These are phyloP conservation scores for Panthera tigris DNA, from an alignment of 2,113 vertebrate genomes.

Conservation along the genomic window DNA sequence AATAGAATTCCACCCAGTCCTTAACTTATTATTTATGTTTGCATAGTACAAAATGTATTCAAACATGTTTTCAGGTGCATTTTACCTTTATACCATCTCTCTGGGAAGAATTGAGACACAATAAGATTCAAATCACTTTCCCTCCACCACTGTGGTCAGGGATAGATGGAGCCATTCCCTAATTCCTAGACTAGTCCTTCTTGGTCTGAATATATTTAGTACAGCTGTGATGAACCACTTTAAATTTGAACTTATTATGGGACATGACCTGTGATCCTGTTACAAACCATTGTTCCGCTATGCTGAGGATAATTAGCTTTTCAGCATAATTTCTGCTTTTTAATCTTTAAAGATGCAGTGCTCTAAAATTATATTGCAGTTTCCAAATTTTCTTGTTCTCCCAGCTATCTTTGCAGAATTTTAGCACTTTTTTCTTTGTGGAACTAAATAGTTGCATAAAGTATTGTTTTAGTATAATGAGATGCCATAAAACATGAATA, in stretches of 20 bases:
- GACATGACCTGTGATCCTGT: not conserved
- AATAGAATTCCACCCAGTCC: not conserved
- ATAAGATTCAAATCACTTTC: not conserved
- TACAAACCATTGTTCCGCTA: not conserved
- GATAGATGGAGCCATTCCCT: not conserved
- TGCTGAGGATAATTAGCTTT: conserved; percentile 18
- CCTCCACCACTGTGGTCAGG: not conserved
- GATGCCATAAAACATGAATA: conserved; percentile 1
- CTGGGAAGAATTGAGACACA: not conserved
- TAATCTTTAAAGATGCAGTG: conserved; percentile 2
- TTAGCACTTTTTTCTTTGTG: not conserved
- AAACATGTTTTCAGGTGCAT: conserved; percentile 27
- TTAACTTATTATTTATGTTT: conserved; percentile 44
- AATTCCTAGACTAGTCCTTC: not conserved
- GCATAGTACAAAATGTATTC: not conserved
- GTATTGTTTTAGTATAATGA: not conserved
- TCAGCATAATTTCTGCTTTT: conserved; percentile 24
- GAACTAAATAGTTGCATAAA: not conserved
- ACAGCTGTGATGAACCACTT: not conserved
- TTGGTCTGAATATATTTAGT: not conserved
- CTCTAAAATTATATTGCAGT: not conserved
- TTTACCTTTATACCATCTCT: conserved; percentile 2
- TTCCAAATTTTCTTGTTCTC: conserved; percentile 25
- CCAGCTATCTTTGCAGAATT: conserved; percentile 1
- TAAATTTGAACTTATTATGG: not conserved